A percentile compares a stretch with the other conserved stretches of the same genome.
Evolutionary conservation across 2,797 vertebrate genomes (phyloP).

Genomic region (Lithobates sylvaticus): DNA sequence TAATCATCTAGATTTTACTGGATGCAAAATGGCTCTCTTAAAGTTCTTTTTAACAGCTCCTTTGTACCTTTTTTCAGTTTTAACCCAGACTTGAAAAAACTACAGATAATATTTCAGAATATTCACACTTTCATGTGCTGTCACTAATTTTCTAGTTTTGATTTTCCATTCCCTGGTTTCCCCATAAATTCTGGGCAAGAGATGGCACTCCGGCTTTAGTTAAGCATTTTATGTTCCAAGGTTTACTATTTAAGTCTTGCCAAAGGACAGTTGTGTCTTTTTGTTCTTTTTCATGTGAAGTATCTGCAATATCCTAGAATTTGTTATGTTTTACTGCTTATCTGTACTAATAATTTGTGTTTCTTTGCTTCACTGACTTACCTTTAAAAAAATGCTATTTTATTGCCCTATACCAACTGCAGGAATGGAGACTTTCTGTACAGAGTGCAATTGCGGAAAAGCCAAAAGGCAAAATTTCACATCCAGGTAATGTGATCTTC

Average conservation of each 20-base stretch:
- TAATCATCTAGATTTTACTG: no score
- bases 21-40: not conserved
- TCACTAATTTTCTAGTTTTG: not conserved
- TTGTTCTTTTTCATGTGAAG: not conserved
- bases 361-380: constrained; percentile 1
- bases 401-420: not conserved
- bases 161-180: not conserved
- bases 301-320: not conserved
- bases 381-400: constrained; percentile 14
- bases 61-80: not conserved
- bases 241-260: not conserved
- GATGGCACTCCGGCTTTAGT: not conserved
- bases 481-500: constrained; percentile 19
- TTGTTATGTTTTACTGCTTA: not conserved
- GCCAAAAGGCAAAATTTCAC: constrained; percentile 38
- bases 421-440: constrained; percentile 7
- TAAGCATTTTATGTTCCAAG: not conserved
- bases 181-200: not conserved
- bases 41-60: no score
- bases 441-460: constrained; percentile 18
- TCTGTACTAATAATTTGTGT: not conserved
- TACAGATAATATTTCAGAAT: not conserved
- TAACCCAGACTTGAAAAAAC: not conserved
- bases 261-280: not conserved
- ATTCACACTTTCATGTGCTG: not conserved